Conservation (phyloP, 2,797 vertebrate genomes). For the Rhinichthys osculus region DNA sequence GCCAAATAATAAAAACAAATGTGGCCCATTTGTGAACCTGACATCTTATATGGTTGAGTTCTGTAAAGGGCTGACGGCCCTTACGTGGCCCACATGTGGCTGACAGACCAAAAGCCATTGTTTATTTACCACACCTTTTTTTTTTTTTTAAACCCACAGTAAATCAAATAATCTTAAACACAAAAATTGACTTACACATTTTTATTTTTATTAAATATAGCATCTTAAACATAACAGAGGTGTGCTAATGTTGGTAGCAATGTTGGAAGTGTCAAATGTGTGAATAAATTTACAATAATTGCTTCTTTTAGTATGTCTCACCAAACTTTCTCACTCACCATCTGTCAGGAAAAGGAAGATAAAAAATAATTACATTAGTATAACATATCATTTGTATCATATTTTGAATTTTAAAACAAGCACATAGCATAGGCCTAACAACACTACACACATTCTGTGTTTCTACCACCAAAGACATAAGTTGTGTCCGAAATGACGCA, state of each 20-base stretch:
- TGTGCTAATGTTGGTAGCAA: background rate
- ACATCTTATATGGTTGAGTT: background rate
- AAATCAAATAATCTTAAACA: background rate
- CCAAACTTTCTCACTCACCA: background rate
- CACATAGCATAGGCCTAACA: background rate
- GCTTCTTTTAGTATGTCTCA: background rate
- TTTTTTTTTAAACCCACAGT: background rate
- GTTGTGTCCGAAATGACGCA: background rate
- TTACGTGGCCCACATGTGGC: background rate
- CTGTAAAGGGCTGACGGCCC: background rate
- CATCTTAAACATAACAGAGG: background rate
- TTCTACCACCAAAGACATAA: background rate
- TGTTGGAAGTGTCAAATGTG: background rate
- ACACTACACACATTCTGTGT: background rate
- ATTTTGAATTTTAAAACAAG: background rate
- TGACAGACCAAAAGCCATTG: background rate
- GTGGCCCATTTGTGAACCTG: background rate
- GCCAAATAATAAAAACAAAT: background rate
- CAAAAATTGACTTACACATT: background rate
- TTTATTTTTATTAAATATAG: background rate
- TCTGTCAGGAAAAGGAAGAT: background rate
- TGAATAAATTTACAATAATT: background rate
- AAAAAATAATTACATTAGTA: background rate
- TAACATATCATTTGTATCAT: background rate
- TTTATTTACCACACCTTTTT: background rate